Evolutionary conservation across 2,797 vertebrate species (phyloP).

Genomic region (Eulemur rubriventer): DNA sequence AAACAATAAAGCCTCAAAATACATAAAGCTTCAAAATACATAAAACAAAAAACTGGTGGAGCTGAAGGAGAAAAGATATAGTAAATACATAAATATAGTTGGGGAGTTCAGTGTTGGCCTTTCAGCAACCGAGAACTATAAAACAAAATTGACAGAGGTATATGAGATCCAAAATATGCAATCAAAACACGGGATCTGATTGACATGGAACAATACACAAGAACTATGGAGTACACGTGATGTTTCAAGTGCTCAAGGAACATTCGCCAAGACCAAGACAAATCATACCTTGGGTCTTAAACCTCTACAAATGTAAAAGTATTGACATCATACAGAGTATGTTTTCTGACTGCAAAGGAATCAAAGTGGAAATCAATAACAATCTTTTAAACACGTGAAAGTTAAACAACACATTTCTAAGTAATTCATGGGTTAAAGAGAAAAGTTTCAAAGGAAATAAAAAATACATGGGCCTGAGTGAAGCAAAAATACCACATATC

Average conservation of each 20-base stretch:
- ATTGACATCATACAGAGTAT: accelerated
- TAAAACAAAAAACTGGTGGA: too few species aligned
- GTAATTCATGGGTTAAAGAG: not conserved
- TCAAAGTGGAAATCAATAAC: not conserved
- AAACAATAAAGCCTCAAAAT: accelerated
- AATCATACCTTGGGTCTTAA: accelerated
- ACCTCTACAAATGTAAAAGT: not conserved
- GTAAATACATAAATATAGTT: accelerated
- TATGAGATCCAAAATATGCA: accelerated
- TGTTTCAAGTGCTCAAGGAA: not conserved
- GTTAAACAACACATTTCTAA: not conserved
- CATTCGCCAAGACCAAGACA: too few species aligned
- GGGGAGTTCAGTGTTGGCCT: accelerated
- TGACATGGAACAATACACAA: accelerated
- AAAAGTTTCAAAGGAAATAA: not conserved
- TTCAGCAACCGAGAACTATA: accelerated
- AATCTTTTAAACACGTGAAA: not conserved
- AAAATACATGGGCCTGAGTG: not conserved
- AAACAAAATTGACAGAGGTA: accelerated
- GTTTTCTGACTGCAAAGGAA: not conserved
- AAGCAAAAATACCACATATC: too few species aligned
- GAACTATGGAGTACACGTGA: accelerated
- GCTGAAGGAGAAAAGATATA: not conserved
- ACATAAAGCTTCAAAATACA: accelerated
- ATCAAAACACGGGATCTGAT: accelerated